Base-by-base conservation (phyloP, 2,113 vertebrate genomes). In the Hippoglossus stenolepis region DNA sequence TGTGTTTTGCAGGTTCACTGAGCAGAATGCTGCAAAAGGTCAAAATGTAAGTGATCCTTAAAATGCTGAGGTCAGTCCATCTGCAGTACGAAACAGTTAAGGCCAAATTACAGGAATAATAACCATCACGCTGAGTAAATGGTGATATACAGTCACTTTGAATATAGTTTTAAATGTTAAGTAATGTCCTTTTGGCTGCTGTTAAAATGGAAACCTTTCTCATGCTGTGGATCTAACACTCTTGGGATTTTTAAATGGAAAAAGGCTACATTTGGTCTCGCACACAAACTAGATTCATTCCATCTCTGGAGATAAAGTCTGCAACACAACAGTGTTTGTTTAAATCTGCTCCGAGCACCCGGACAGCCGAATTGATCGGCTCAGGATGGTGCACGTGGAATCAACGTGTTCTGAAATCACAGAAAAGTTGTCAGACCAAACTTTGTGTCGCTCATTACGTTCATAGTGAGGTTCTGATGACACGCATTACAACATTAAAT, bases 151-250 rank as follows among this genome's bases (percentile, higher is more conserved):
- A 61, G 61, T 15, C 21, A 75, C 54, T 75, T 7, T 54, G 54
- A 56, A 26, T 75, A 23, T 65, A 20, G 18, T 53, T 84, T 73
- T 59, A 47, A 88, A 86, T 87, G 71, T 81, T 82, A 84, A 65
- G 47, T 63, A 70, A 70, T 75, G 72, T 64, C 53, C 51, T 40
- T 31, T 58, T 28, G 65, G 56, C 26, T 57, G 6, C 1, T 23
- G 2, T 40, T 57, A 1, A 4, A 47, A 17, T 4, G 59, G 13
- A 8, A 54, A 40, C 20, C 7, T 67, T 62, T 51, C 38, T 2
- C 3, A 0, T 45, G 58, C 6, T 70, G 38, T 63, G 65, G 73
- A 35, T 57, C 10, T 14, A 21, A 20, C 6, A 65, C 38, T 65
- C 26, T 28, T 28, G 3, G 38, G 58, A 65, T 62, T 15, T 72